Base-by-base conservation (phyloP, 2,113 vertebrate genomes). In the Sisor rabdophorus region DNA sequence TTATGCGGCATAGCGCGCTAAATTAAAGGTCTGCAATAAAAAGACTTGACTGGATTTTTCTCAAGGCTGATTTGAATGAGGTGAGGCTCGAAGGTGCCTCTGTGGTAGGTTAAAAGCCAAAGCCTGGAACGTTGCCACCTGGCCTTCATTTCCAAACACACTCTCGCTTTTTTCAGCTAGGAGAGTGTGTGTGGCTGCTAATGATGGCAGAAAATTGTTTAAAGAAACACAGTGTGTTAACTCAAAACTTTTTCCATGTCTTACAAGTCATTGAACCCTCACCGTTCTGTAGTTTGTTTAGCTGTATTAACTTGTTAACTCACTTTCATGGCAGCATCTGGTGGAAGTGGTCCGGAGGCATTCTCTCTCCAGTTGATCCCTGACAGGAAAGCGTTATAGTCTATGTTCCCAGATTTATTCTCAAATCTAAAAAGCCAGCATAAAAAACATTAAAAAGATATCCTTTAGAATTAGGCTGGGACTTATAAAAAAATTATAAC, bases 321-420 rank as follows among this genome's bases (percentile, higher is more conserved):
- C 92, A 95, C 94, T 91, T 93, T 88, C 79, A 88, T 76, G 36
- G 82, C 81, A n/a, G 75, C 55, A 0, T 83, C 73, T 0, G 67
- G 82, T 48, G 84, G 47, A 12, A 87, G 73, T 68, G 79, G 80
- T 11, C 87, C 80, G 44, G 89, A 55, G 0, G 82, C 89, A 81
- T 94, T 90, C 71, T 90, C 83, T 82, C 89, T 84, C 94, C 95
- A 97, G 89, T 98, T 93, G 76, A 97, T 86, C 2, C 81, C 87
- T 81, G 87, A 83, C 65, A 96, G 78, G 81, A 97, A 88, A 12
- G 89, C 90, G 0, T 88, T 28, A 69, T 96, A 96, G 87, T 95
- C 89, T 16, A 96, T 80, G 84, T 92, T 86, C 28, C 90, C 89
- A n/a, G 86, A 73, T 70, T 79, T 86, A 36, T 91, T 86, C 87